Conservation (phyloP, 2,888 invertebrate genomes). For the Drosophila anomelani region DNA sequence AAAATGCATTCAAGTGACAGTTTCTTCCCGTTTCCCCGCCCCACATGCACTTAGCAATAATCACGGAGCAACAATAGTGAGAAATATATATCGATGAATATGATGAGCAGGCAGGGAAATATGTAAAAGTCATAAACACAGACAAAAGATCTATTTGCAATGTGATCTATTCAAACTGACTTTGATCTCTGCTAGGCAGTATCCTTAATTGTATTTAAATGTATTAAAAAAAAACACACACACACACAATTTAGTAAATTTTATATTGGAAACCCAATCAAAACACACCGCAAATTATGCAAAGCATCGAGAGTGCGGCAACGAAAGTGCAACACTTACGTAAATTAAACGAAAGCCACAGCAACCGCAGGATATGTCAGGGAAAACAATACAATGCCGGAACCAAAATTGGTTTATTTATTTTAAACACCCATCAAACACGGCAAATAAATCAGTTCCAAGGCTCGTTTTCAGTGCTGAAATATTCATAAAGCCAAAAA, state of each 20-base stretch:
- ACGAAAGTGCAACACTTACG: conserved; percentile 50
- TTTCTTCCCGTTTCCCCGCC: conserved; percentile 18
- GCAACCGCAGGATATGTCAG: conserved; percentile 27
- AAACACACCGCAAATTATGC: conserved; percentile 46
- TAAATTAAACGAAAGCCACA: conserved; percentile 51
- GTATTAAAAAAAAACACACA: background rate
- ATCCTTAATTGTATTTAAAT: conserved; percentile 2
- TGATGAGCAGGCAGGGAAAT: conserved; percentile 18
- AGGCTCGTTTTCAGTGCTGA: conserved; percentile 35
- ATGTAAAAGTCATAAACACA: background rate
- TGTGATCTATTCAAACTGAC: background rate
- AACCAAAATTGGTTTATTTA: conserved; percentile 45
- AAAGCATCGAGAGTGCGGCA: conserved; percentile 33
- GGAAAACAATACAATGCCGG: conserved; percentile 22
- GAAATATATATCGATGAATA: conserved; percentile 39
- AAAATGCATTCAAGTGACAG: conserved; percentile 78
- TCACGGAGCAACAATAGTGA: conserved; percentile 42
- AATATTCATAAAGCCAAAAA: conserved; percentile 61
- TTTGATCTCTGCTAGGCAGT: background rate
- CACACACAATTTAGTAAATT: background rate
- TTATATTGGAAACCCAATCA: conserved; percentile 7
- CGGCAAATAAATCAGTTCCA: conserved; percentile 37
- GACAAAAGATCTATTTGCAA: conserved; percentile 8
- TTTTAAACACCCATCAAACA: conserved; percentile 20
- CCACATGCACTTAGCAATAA: conserved; percentile 73